A percentile compares a stretch with the other conserved stretches of the same genome.
These are phyloP conservation scores for Lepeophtheirus salmonis DNA, from an alignment of 1,140 invertebrate species.

Conservation along the genomic window DNA sequence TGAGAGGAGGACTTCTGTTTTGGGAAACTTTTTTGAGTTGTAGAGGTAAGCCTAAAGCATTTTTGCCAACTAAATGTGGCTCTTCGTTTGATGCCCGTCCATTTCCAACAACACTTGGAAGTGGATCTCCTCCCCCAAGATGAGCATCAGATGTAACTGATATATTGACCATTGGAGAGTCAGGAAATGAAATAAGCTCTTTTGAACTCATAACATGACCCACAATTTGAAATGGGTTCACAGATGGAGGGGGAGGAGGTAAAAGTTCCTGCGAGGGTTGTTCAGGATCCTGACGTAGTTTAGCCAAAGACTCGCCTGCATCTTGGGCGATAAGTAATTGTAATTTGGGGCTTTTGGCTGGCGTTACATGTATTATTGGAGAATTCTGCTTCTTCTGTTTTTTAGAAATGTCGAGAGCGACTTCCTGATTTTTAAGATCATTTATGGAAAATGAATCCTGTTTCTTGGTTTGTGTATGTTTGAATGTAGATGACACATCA, in stretches of 20 bases:
- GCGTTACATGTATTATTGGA: background rate
- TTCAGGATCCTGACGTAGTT: background rate
- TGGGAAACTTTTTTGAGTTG: background rate
- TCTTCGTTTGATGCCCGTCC: background rate
- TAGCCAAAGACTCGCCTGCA: background rate
- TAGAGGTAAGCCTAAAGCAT: background rate
- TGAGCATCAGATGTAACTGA: background rate
- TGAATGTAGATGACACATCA: background rate
- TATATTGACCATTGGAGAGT: slow-evolving; percentile 1
- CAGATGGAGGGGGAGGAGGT: no score
- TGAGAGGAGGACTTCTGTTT: background rate
- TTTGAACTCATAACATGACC: slow-evolving; percentile 1
- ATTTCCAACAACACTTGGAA: background rate
- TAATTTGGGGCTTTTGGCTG: no score
- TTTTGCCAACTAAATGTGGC: background rate
- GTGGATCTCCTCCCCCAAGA: no score
- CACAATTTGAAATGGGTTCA: slow-evolving; percentile 6
- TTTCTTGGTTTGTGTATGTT: background rate
- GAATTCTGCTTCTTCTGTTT: background rate
- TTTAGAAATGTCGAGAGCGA: background rate
- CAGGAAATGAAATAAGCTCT: slow-evolving; percentile 1
- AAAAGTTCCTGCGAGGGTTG: no score
- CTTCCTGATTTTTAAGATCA: no score
- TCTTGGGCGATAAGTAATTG: no score
- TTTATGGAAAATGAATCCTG: no score